These are phyloP conservation scores for Natrix natrix DNA, from an alignment of 2,797 vertebrate genomes.

Conservation along the genomic window DNA sequence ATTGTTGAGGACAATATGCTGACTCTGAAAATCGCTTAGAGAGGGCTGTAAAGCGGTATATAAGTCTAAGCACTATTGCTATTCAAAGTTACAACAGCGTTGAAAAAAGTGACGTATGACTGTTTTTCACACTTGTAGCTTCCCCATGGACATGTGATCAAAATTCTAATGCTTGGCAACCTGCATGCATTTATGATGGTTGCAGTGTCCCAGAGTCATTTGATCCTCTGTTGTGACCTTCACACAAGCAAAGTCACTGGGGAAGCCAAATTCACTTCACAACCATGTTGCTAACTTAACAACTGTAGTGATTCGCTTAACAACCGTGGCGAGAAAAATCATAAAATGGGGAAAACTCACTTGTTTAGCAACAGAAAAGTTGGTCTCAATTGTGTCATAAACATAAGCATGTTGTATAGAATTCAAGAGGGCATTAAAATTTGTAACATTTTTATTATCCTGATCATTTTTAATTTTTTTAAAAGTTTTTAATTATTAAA, in stretches of 20 bases:
- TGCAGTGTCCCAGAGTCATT: neutral
- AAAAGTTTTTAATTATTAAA: neutral
- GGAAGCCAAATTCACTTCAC: neutral
- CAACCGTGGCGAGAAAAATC: neutral
- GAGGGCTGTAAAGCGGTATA: no score
- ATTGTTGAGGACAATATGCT: no score
- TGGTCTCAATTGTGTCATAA: neutral
- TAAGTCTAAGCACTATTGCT: no score
- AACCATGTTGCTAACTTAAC: neutral
- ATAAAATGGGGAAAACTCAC: neutral
- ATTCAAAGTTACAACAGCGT: neutral
- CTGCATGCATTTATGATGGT: neutral
- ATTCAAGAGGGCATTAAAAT: neutral
- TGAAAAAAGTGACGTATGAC: neutral
- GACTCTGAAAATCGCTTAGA: no score
- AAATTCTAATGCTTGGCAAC: neutral
- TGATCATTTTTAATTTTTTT: neutral
- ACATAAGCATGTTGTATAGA: neutral
- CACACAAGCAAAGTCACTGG: neutral
- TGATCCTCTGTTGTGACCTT: neutral
- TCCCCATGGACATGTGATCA: neutral
- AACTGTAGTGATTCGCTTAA: neutral
- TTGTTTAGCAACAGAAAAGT: neutral
- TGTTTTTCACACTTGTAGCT: neutral
- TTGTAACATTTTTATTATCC: no score